These are phyloP conservation scores for Drosophila mauritiana DNA, from an alignment of 1,140 invertebrate genomes.

Conservation along the genomic window DNA sequence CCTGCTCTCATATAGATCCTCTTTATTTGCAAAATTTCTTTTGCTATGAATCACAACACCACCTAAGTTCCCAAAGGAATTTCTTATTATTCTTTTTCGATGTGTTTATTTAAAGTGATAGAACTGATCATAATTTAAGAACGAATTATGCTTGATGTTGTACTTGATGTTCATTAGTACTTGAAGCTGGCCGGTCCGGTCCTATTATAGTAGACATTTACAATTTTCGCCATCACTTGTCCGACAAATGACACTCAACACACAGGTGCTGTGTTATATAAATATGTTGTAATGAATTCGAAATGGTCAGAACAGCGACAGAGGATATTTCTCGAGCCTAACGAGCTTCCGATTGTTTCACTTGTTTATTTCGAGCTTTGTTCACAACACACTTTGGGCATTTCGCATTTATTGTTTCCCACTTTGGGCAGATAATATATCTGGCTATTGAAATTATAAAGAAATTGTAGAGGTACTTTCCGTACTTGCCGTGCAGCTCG, in stretches of 20 bases:
- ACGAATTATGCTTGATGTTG: background rate
- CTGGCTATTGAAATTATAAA: background rate
- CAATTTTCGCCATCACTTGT: slow-evolving; percentile 26
- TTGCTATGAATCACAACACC: background rate
- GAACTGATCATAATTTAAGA: no score
- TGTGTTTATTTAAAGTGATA: no score
- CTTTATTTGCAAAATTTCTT: background rate
- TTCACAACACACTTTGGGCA: background rate
- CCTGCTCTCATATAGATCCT: background rate
- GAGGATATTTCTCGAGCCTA: slow-evolving; percentile 15
- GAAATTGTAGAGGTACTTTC: no score
- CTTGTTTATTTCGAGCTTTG: background rate
- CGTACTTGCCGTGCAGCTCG: background rate
- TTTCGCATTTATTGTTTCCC: background rate
- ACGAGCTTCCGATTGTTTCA: slow-evolving; percentile 10
- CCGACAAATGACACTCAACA: slow-evolving; percentile 41
- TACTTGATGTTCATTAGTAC: no score
- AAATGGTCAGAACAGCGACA: slow-evolving; percentile 12
- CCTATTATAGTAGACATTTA: slow-evolving; percentile 19
- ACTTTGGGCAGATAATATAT: background rate
- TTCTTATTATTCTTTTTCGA: no score
- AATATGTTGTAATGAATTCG: slow-evolving; percentile 23
- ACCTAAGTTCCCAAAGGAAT: background rate
- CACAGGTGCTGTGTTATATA: slow-evolving; percentile 44
- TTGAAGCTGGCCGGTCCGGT: slow-evolving; percentile 14